These are phyloP conservation scores for Crocidura indochinensis DNA, from an alignment of 2,797 vertebrate genomes.

Conservation along the genomic window DNA sequence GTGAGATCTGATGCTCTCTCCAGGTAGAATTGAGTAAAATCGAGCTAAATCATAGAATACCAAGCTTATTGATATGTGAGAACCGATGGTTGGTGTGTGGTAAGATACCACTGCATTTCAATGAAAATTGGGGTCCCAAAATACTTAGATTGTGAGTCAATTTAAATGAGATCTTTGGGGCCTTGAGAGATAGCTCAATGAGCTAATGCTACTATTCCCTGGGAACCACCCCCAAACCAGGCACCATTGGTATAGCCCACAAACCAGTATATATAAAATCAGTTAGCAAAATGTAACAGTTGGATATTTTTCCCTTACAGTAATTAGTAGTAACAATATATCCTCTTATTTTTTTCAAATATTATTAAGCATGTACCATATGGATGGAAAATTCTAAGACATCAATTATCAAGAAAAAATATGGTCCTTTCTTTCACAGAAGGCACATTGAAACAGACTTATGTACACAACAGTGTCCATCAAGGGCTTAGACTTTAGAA, in stretches of 20 bases:
- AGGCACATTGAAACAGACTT: slow-evolving; percentile 38
- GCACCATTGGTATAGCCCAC: too few species aligned
- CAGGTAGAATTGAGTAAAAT: background rate
- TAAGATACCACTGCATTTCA: background rate
- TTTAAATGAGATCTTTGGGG: too few species aligned
- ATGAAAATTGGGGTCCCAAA: background rate
- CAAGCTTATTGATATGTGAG: background rate
- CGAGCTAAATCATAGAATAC: background rate
- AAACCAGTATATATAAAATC: too few species aligned
- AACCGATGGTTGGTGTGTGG: background rate
- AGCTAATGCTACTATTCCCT: too few species aligned
- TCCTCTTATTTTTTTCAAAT: slow-evolving; percentile 44
- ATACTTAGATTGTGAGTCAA: background rate
- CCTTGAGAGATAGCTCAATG: too few species aligned
- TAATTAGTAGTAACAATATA: background rate
- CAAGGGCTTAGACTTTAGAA: background rate
- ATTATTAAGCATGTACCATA: background rate
- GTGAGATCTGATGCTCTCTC: background rate
- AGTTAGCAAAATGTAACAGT: background rate
- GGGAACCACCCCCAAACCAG: too few species aligned
- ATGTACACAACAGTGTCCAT: background rate
- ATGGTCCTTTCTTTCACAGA: background rate
- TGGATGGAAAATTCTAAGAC: background rate
- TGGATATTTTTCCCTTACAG: background rate
- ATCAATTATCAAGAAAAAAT: slow-evolving; percentile 40